Evolutionary conservation across 2,113 vertebrate genomes (phyloP).

Genomic region (Crypturellus undulatus): DNA sequence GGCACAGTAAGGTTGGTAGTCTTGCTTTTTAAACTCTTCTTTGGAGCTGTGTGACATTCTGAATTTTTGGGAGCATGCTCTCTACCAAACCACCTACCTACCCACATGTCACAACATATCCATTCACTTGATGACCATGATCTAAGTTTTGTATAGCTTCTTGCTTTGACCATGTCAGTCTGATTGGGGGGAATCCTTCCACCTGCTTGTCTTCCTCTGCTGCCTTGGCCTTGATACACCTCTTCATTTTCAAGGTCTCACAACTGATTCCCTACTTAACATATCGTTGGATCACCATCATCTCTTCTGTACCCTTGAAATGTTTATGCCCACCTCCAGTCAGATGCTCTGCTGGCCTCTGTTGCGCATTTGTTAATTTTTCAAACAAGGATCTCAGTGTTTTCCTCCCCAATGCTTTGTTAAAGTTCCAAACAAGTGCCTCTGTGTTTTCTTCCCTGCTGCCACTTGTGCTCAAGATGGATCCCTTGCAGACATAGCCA

Average conservation of each 20-base stretch:
- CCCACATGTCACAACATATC: not conserved
- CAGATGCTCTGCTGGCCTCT: not conserved
- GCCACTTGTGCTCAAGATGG: slow-evolving; percentile 24
- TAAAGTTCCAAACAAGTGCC: not conserved
- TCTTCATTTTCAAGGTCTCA: not conserved
- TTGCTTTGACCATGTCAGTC: not conserved
- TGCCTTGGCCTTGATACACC: not conserved
- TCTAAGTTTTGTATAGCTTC: not conserved
- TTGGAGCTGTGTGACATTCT: not conserved
- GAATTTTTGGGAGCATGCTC: not conserved
- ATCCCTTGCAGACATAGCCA: slow-evolving; percentile 48
- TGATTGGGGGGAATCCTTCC: not conserved
- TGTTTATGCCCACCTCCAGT: not conserved
- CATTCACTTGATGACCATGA: fast-evolving
- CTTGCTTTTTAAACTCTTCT: not conserved
- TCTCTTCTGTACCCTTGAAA: not conserved
- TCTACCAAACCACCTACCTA: not conserved
- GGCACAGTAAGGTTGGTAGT: not conserved
- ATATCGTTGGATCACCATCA: not conserved
- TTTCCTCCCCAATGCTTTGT: slow-evolving; percentile 12
- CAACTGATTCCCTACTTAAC: not conserved
- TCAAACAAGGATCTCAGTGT: slow-evolving; percentile 44
- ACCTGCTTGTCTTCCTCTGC: not conserved
- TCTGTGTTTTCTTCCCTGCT: slow-evolving; percentile 43
- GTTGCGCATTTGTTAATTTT: slow-evolving; percentile 3